phyloP scores from a whole-genome alignment of 2,888 invertebrate species.

The Leptopilina syphax region DNA sequence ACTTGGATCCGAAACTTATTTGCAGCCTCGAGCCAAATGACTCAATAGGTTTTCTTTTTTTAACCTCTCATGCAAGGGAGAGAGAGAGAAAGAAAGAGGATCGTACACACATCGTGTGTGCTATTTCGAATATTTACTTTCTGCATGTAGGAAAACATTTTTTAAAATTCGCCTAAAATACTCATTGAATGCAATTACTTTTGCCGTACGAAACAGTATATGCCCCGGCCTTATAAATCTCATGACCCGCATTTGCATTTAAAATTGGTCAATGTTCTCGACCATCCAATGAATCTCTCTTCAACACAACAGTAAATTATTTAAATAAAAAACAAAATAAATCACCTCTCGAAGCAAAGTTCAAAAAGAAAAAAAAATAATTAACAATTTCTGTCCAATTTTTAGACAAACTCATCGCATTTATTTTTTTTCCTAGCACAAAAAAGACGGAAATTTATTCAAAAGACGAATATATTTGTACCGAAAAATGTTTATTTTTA shows the following conservation, averaged over 20 bases:
- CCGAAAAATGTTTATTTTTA: no score
- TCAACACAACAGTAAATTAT: slow-evolving; percentile 10
- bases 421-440: no score
- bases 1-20: not conserved
- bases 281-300: slow-evolving; percentile 12
- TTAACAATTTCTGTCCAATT: no score
- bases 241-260: slow-evolving; percentile 37
- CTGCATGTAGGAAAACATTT: not conserved
- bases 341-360: not conserved
- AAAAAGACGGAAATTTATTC: no score
- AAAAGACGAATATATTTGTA: no score
- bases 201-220: slow-evolving; percentile 52
- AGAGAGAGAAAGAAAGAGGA: not conserved
- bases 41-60: slow-evolving; percentile 49
- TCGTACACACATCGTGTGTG: slow-evolving; percentile 4
- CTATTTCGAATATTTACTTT: slow-evolving; percentile 12
- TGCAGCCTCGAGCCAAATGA: slow-evolving; percentile 51
- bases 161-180: slow-evolving; percentile 45
- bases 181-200: slow-evolving; percentile 41
- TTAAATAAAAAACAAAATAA: slow-evolving; percentile 33
- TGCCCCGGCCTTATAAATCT: slow-evolving; percentile 21
- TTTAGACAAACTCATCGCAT: no score
- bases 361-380: not conserved
- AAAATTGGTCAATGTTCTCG: slow-evolving; percentile 38
- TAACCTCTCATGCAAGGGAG: not conserved